phyloP scores from a whole-genome alignment of 2,888 invertebrate species.

The Byasa hedistus region DNA sequence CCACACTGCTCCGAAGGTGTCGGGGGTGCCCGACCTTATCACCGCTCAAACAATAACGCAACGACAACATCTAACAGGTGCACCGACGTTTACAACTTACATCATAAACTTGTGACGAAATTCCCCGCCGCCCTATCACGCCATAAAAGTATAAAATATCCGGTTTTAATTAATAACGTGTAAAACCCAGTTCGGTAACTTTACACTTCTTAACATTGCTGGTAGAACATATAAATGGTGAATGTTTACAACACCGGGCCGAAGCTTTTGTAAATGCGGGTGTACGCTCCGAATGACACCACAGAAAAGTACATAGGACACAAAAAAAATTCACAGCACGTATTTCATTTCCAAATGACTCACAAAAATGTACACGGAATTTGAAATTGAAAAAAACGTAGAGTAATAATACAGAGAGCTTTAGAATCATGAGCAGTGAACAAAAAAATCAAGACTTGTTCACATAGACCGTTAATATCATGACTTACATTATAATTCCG shows the following conservation, averaged over 20 bases:
- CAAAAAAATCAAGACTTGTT: conserved; percentile 12
- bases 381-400: conserved; percentile 22
- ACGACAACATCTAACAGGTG: conserved; percentile 24
- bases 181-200: not conserved
- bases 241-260: conserved; percentile 6
- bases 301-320: conserved; percentile 17
- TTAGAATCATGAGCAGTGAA: conserved; percentile 1
- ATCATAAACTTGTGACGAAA: conserved; percentile 20
- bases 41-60: conserved; percentile 29
- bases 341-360: conserved; percentile 27
- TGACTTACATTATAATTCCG: not conserved
- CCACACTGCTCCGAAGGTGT: conserved; percentile 41
- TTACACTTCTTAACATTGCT: too few species aligned
- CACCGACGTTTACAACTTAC: conserved; percentile 13
- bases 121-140: not conserved
- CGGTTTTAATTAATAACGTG: conserved; percentile 4
- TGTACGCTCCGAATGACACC: conserved; percentile 15
- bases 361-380: conserved; percentile 26
- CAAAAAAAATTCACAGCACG: conserved; percentile 27
- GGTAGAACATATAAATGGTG: too few species aligned
- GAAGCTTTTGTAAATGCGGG: conserved; percentile 11
- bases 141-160: conserved; percentile 3
- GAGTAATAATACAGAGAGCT: not conserved
- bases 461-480: conserved; percentile 5
- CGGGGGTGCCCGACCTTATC: conserved; percentile 25